Evolutionary conservation across 1,140 invertebrate species (phyloP).

Genomic region (Sminthurinus signatus): DNA sequence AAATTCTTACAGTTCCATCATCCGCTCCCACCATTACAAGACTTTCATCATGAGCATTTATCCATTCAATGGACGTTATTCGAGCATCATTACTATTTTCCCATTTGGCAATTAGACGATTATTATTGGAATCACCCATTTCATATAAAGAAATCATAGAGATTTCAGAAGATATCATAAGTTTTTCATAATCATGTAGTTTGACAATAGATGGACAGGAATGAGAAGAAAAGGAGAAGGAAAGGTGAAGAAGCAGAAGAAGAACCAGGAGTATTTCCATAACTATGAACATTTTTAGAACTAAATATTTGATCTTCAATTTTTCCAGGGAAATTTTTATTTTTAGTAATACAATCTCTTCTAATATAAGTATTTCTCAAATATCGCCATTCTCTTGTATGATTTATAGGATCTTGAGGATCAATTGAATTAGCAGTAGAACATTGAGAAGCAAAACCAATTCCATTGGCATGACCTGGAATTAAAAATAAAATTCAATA

Average conservation of each 20-base stretch:
- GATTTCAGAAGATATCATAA: constrained; percentile 34
- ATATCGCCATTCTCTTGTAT: constrained; percentile 58
- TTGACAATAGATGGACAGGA: constrained; percentile 31
- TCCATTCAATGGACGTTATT: constrained; percentile 71
- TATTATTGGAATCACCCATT: constrained; percentile 13
- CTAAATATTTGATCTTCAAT: constrained; percentile 78
- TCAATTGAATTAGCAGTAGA: constrained; percentile 62
- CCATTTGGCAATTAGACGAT: constrained; percentile 35
- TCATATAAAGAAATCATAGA: constrained; percentile 36
- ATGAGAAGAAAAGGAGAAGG: constrained; percentile 23
- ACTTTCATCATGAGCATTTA: constrained; percentile 79
- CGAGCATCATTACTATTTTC: constrained; percentile 51
- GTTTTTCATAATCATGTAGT: constrained; percentile 37
- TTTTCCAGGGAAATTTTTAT: constrained; percentile 49
- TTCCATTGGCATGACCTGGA: constrained; percentile 43
- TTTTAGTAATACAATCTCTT: constrained; percentile 51
- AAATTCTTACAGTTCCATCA: constrained; percentile 70
- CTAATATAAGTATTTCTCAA: constrained; percentile 23
- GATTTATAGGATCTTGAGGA: constrained; percentile 58
- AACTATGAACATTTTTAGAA: constrained; percentile 68
- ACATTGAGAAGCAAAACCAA: constrained; percentile 47
- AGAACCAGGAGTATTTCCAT: constrained; percentile 52
- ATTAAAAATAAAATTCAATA: too few relatives aligned
- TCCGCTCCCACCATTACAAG: constrained; percentile 61
- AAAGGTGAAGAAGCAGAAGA: constrained; percentile 33